Base-by-base conservation (phyloP, 2,888 invertebrate genomes). In the Operophtera brumata region DNA sequence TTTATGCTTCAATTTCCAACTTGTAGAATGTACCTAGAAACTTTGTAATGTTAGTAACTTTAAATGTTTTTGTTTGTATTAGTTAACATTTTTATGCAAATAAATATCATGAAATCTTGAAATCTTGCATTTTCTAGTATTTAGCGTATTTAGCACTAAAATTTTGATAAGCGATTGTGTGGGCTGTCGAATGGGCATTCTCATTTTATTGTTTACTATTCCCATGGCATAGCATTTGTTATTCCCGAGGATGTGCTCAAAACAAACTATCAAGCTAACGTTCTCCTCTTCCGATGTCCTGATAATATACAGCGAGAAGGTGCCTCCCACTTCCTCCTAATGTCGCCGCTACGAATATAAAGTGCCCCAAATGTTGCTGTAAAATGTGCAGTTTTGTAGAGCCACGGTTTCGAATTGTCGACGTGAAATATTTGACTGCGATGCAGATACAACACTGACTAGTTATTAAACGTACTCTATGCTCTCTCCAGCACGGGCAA, bases 321-420 rank as follows among this genome's bases (percentile, higher is more conserved):
- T 40, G 41, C 62, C 55, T 53, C 61, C 64, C 55, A 61, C 56
- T 58, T 65, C 62, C 64, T 55, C 50, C 57, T 61, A 62, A 62
- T 62, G 62, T 62, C 59, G 40, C 50, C 56, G 64, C 54, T 49
- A 41, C 61, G 64, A 65, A 65, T 62, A 62, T 61, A 65, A 62
- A 65, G 56, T 62, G 61, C 40, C 47, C 41, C 46, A 59, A 65
- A 64, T 62, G 61, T 47, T 48, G 59, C 40, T 45, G 55, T 54
- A 54, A 59, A 63, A 61, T 59, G 62, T 62, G 64, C 64, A 62
- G 30, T 59, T 36, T 43, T 49, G 42, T 46, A 47, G 51, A 35
- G 56, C 50, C 54, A 42, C 54, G 48, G 40, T 43, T 54, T 36
- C 12, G 28, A 50, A 46, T 48, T 54, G 53, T 45, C 44, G 30